Evolutionary conservation across 2,797 vertebrate genomes (phyloP), one percentile per base, ranked within the genome.

Genomic region (Microchirus variegatus): DNA sequence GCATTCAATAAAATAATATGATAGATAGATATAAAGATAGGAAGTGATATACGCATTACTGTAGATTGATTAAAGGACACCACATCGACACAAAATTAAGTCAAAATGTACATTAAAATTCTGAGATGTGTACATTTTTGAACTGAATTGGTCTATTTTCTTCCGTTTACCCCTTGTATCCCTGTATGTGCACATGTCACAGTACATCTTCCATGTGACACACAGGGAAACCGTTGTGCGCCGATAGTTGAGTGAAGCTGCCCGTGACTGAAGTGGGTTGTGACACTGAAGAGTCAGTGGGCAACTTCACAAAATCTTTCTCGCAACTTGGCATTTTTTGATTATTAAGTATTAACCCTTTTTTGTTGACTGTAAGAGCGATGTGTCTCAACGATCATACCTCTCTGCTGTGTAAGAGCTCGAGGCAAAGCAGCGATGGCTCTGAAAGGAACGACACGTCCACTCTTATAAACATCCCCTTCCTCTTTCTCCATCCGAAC

Each of bases 401-500:
- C 44, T 50, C 35, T 67, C 17, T 50, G 42, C 55, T 71, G 58
- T 56, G 35, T 56, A 37, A 13, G 42, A 72, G 73, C 70, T 70
- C 61, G 48, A 62, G 68, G 70, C 66, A 54, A 77, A 75, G 63
- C 59, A n/a, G 51, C 15, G 64, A 65, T 61, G 40, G 48, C 64
- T 71, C 63, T 59, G 19, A 75, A 63, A 54, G 81, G 62, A 69
- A 62, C 14, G 72, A 80, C 83, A 86, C 79, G 14, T 87, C 86
- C 78, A 3, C 75, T 90, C 85, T 90, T 89, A 88, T 86, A 89
- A 77, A 70, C 75, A 59, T 57, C 62, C 74, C 74, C 63, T 50
- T 78, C 75, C 77, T 78, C 70, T 82, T 87, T 83, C 81, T 87
- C 53, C 64, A 87, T 89, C 78, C 59, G 82, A 85, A 80, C 63